These are phyloP conservation scores for Nemurella pictetii DNA, from an alignment of 2,888 invertebrate genomes.

Conservation along the genomic window DNA sequence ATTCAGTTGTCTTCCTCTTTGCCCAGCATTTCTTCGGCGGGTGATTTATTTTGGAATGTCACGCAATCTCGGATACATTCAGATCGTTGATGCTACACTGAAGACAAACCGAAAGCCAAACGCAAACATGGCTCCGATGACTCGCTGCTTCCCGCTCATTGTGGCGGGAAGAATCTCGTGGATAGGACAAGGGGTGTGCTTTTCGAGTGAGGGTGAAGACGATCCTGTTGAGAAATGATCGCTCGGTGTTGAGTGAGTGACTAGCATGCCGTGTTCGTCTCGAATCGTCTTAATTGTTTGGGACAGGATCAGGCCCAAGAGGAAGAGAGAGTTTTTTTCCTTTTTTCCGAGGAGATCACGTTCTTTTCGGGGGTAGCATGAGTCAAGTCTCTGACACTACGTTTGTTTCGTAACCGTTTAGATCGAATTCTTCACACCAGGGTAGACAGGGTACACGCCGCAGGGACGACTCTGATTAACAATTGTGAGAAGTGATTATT, in stretches of 20 bases:
- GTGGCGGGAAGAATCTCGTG: not conserved
- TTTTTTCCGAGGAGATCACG: not conserved
- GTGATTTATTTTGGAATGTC: not conserved
- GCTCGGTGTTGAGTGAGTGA: not conserved
- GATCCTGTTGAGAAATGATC: not conserved
- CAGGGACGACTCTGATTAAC: not conserved
- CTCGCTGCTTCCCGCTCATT: not conserved
- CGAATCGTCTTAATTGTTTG: not conserved
- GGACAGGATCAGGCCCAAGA: not conserved
- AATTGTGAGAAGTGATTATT: not conserved
- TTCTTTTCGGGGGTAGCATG: not conserved
- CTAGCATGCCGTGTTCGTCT: not conserved
- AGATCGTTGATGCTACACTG: not conserved
- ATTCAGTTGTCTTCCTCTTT: too few relatives aligned
- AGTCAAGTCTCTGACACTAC: not conserved
- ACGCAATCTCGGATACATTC: not conserved
- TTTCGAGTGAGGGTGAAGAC: not conserved
- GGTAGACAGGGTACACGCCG: not conserved
- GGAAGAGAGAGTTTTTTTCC: not conserved
- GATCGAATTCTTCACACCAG: not conserved
- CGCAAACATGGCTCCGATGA: not conserved
- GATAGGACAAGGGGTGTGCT: not conserved
- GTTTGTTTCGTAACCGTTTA: not conserved
- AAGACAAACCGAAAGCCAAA: not conserved
- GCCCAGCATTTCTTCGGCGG: not conserved